phyloP scores from a whole-genome alignment of 2,113 vertebrate species.

The Melanotaenia duboulayi region DNA sequence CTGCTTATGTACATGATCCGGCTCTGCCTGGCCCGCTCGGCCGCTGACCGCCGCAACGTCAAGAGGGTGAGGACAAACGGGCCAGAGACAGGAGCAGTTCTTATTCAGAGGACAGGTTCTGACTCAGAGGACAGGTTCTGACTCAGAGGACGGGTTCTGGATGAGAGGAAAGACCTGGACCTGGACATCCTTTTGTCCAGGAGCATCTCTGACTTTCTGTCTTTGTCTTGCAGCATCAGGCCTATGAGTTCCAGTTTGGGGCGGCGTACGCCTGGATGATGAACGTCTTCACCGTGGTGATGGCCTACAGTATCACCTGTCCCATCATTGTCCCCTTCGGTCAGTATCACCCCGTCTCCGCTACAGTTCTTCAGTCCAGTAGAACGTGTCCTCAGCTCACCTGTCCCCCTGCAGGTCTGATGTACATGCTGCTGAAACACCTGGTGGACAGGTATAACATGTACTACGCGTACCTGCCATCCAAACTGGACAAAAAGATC shows the following conservation, averaged over 20 bases:
- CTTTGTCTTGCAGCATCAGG: slow-evolving; percentile 87
- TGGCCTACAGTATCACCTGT: slow-evolving; percentile 99
- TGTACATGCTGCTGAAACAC: slow-evolving; percentile 98
- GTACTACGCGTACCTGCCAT: slow-evolving; percentile 97
- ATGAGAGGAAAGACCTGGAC: too few species aligned
- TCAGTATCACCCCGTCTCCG: slow-evolving; percentile 67
- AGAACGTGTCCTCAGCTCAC: background rate
- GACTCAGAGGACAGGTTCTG: too few species aligned
- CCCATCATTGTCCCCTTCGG: slow-evolving; percentile 98
- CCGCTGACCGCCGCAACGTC: slow-evolving; percentile 93
- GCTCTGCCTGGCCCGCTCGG: slow-evolving; percentile 92
- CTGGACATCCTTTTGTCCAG: background rate
- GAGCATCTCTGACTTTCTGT: background rate
- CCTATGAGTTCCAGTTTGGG: slow-evolving; percentile 98
- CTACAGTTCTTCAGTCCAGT: background rate
- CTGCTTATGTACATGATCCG: slow-evolving; percentile 99
- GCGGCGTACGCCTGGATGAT: slow-evolving; percentile 99
- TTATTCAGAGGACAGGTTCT: too few species aligned
- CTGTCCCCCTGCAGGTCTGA: slow-evolving; percentile 84
- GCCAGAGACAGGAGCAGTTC: too few species aligned
- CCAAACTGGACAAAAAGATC: slow-evolving; percentile 98
- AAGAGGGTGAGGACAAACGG: slow-evolving; percentile 85
- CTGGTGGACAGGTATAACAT: slow-evolving; percentile 98
- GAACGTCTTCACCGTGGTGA: slow-evolving; percentile 98
- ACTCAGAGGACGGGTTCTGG: too few species aligned